phyloP scores from a whole-genome alignment of 2,113 vertebrate species.

The Eolophus roseicapilla region DNA sequence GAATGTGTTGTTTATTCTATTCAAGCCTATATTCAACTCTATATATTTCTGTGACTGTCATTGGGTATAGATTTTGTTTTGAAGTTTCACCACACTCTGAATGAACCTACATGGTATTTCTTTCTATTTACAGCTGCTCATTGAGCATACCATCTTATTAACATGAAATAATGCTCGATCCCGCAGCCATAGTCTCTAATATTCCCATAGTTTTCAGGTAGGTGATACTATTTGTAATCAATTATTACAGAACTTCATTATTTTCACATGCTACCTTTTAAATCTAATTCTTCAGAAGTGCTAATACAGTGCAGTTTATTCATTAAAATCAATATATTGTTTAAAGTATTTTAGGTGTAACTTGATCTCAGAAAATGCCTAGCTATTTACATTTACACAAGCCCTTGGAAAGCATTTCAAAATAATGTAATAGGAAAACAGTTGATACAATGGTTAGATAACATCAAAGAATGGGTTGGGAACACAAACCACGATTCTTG shows the following conservation, averaged over 20 bases:
- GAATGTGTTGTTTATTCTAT: neutral
- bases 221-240: neutral
- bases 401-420: slow-evolving; percentile 29
- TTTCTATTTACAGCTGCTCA: neutral
- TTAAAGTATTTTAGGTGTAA: slow-evolving; percentile 18
- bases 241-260: neutral
- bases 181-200: neutral
- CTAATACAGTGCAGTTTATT: neutral
- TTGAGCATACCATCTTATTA: neutral
- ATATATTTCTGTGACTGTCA: neutral
- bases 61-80: neutral
- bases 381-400: slow-evolving; percentile 10
- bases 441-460: slow-evolving; percentile 49
- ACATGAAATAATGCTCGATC: neutral
- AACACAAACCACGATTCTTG: slow-evolving; percentile 33
- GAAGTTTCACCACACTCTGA: neutral
- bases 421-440: slow-evolving; percentile 35
- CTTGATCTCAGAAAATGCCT: neutral
- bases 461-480: slow-evolving; percentile 59
- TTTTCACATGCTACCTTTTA: neutral
- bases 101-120: neutral
- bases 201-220: neutral
- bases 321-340: neutral
- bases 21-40: neutral
- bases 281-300: neutral